A percentile compares a stretch with the other conserved stretches of the same genome.
Evolutionary conservation across 2,888 invertebrate genomes (phyloP).

Genomic region (Nephrotoma guestfalica): DNA sequence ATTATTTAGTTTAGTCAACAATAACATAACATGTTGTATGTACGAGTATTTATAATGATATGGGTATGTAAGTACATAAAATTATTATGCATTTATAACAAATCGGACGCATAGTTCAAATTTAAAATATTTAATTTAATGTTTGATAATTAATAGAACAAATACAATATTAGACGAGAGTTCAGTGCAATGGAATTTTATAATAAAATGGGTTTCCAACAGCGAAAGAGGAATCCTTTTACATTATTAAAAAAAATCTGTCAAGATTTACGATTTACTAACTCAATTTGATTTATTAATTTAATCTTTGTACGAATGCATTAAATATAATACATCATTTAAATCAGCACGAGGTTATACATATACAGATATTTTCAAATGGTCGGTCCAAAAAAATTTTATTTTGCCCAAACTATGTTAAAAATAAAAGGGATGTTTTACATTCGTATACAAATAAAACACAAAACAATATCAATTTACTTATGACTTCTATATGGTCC

Average conservation of each 20-base stretch:
- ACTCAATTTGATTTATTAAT: background rate
- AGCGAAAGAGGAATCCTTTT: background rate
- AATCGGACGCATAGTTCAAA: background rate
- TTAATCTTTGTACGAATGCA: background rate
- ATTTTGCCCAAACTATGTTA: background rate
- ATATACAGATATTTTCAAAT: background rate
- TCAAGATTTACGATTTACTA: background rate
- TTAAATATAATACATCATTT: background rate
- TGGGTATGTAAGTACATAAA: background rate
- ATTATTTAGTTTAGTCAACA: background rate
- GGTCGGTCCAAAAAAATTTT: background rate
- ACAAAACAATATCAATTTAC: background rate
- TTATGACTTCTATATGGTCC: background rate
- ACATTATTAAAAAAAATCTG: background rate
- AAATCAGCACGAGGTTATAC: background rate
- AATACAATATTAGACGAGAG: background rate
- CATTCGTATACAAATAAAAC: background rate
- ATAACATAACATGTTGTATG: background rate
- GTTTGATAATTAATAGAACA: background rate
- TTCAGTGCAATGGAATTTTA: no score
- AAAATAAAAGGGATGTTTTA: background rate
- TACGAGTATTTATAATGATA: background rate
- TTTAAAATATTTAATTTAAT: background rate
- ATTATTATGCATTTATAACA: background rate
- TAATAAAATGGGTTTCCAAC: background rate